Base-by-base conservation (phyloP, 2,888 invertebrate species). In the Drosophila melanosoma region DNA sequence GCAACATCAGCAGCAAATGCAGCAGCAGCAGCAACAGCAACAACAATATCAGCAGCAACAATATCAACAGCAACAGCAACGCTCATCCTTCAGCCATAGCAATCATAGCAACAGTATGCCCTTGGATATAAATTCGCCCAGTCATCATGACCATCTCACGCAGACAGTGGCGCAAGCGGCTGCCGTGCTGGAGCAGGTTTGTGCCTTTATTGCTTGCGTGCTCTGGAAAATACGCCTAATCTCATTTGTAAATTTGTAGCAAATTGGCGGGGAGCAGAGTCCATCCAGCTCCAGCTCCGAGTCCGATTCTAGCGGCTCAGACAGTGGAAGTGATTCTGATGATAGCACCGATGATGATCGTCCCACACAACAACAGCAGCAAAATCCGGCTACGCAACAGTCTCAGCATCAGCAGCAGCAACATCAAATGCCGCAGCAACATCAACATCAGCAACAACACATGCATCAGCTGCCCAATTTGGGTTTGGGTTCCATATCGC, bases 281-380 rank as follows among this genome's bases (percentile, higher is more conserved):
- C 91, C 93, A 20, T 93, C 93, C 17, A 92, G 92, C 59, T 92
- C 93, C 23, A 93, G 93, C 77, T 92, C 93, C 26, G 93, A 91
- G 33, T 91, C 93, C 17, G 93, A 93, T 80, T 92, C 93, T 7
- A 93, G 93, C 73, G 92, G 92, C 62, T 92, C 92, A 79, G 92
- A 92, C 52, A 93, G 93, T 70, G 93, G 91, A 36, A 92, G 93
- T 11, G 93, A 93, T 77, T 93, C 93, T 1, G 93, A 93, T 81
- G 92, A 91, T 57, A 92, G 90, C 83, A 89, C 88, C n/a, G 92
- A 91, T 26, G 91, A 92, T 66, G 91, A 92, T 61, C 83, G 80
- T 67, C 58, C 87, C 51, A 69, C 66, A 58, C 79, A 79, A 36
- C 79, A 78, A 38, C 72, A 79, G 42, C 79, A 75, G 53, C 80